Conservation (phyloP, 2,113 vertebrate genomes). For the Rhinolophus ferrumequinum region DNA sequence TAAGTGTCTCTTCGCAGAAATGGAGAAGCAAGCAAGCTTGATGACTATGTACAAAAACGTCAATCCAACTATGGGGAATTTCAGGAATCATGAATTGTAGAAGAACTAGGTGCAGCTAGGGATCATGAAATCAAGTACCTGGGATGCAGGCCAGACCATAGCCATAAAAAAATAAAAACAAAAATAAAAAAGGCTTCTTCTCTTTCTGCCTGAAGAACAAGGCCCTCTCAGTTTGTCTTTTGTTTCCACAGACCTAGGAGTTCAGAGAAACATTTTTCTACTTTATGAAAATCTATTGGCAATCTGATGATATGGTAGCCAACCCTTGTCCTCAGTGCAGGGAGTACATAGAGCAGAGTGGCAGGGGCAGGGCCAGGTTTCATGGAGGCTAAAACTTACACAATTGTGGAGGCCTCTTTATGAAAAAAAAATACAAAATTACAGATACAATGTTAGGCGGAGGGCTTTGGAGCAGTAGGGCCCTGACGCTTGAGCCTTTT, state of each 20-base stretch:
- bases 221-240: neutral
- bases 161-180: neutral
- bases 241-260: neutral
- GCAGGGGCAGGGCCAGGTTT: neutral
- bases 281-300: neutral
- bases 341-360: neutral
- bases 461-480: neutral
- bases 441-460: neutral
- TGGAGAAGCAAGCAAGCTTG: neutral
- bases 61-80: neutral
- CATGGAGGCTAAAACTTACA: neutral
- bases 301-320: neutral
- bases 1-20: conserved; percentile 54
- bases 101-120: neutral
- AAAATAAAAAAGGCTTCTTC: too few relatives aligned
- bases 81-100: neutral
- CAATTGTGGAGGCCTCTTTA: neutral
- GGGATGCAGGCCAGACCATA: neutral
- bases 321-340: neutral
- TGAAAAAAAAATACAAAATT: neutral
- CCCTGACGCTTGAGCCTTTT: neutral
- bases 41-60: neutral
- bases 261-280: conserved; percentile 4
- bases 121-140: neutral
- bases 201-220: neutral